Evolutionary conservation across 1,140 invertebrate species (phyloP), one percentile per base, ranked within the genome.

Genomic region (Sycophila sp.): DNA sequence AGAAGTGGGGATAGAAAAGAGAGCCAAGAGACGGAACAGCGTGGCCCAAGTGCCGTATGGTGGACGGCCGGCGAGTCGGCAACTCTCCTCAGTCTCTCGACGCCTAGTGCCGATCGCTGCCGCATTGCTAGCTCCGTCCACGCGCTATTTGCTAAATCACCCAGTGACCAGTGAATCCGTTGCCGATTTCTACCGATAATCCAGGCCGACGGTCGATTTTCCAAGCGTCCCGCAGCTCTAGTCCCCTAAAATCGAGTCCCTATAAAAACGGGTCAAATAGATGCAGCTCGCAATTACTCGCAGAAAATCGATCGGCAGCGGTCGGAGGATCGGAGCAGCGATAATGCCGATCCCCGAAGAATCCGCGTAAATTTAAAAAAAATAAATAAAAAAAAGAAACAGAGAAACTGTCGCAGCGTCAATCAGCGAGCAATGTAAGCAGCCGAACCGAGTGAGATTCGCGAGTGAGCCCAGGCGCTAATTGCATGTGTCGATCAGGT

Each of bases 1-100:
- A 55, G 42, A 38, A 24, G 67, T 65, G 71, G 69, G 66, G 49
- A 56, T 15, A 30, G 42, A 15, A 19, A 42, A 34, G 51, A 36
- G 62, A 65, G 30, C 34, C 5, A 63, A 58, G 65, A 66, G 17
- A 67, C 55, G 53, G 45, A 40, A 26, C 17, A 34, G n/a, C 2
- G n/a, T n/a, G 24, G 32, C 36, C 24, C 5, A 15, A 55, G 10
- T 13, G 38, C 55, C 19, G 30, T 34, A 49, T 32, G 49, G 40
- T 51, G 40, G 17, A 42, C 36, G 66, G 60, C 28, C 30, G 38
- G 22, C 59, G 47, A 45, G 59, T 70, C 59, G 68, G 68, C 68
- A 58, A 56, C 34, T 59, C 65, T 67, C 65, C 38, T 68, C 69
- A 64, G 69, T 73, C 73, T 75, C 74, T 72, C 72, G 65, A 73